Evolutionary conservation across 2,797 vertebrate species (phyloP).

Genomic region (Lerista edwardsae): DNA sequence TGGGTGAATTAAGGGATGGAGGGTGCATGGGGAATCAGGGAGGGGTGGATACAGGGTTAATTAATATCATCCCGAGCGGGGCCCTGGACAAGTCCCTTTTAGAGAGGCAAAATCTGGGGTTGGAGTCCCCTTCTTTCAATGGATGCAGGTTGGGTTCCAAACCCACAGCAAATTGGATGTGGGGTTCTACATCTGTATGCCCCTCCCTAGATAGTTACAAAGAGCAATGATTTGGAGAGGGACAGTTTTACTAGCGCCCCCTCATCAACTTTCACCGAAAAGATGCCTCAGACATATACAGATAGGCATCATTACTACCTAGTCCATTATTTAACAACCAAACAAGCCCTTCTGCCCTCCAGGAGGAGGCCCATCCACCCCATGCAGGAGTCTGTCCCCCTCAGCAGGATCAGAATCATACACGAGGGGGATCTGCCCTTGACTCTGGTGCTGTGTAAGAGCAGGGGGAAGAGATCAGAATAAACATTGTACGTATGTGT

Average conservation of each 20-base stretch:
- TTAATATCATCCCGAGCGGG: constrained; percentile 2
- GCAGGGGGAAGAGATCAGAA: background rate
- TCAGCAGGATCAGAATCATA: background rate
- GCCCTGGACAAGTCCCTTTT: background rate
- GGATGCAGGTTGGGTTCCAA: background rate
- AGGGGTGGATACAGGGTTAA: constrained; percentile 11
- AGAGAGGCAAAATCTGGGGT: background rate
- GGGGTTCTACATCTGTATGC: background rate
- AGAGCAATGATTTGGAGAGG: background rate
- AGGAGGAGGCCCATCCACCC: too few species aligned
- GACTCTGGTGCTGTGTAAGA: background rate
- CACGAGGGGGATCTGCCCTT: background rate
- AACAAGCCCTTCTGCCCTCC: background rate
- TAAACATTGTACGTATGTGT: background rate
- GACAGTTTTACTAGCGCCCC: background rate
- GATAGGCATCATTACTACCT: background rate
- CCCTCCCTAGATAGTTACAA: background rate
- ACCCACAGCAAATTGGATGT: background rate
- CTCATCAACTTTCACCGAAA: background rate
- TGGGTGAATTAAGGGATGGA: constrained; percentile 5
- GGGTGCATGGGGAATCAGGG: constrained; percentile 32
- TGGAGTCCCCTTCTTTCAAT: background rate
- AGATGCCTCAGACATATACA: background rate
- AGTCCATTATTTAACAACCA: background rate
- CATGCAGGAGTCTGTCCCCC: background rate